Evolutionary conservation across 2,797 vertebrate genomes (phyloP).

Genomic region (Antrozous pallidus): DNA sequence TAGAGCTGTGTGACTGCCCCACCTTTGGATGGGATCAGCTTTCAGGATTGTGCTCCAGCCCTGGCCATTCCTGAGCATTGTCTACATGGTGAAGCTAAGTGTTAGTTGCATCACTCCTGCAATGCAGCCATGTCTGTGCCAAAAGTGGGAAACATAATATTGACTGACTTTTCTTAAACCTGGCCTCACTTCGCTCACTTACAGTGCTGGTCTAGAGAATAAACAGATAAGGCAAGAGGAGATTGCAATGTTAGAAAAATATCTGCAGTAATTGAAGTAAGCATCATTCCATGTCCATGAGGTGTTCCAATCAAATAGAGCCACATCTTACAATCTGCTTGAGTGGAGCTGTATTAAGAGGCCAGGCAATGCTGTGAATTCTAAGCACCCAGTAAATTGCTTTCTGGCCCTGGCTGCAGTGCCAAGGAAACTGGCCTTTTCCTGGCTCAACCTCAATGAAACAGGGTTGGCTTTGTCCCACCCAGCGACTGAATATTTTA

Average conservation of each 20-base stretch:
- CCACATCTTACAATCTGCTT: not conserved
- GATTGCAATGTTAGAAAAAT: not conserved
- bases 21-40: not conserved
- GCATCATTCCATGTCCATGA: not conserved
- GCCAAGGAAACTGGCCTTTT: slow-evolving; percentile 23
- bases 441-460: slow-evolving; percentile 33
- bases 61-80: not conserved
- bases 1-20: not conserved
- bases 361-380: not conserved
- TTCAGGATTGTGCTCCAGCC: not conserved
- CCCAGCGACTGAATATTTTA: slow-evolving; percentile 12
- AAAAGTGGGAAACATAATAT: not conserved
- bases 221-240: not conserved
- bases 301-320: not conserved
- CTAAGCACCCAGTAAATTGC: not conserved
- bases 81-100: not conserved
- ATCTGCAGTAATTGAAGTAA: not conserved
- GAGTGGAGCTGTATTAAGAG: not conserved
- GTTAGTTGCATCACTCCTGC: not conserved
- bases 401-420: not conserved
- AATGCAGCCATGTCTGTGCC: not conserved
- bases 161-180: not conserved
- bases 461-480: slow-evolving; percentile 3
- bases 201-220: not conserved
- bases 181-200: not conserved